These are phyloP conservation scores for Alligator mississippiensis DNA, from an alignment of 2,113 vertebrate genomes.

Conservation along the genomic window DNA sequence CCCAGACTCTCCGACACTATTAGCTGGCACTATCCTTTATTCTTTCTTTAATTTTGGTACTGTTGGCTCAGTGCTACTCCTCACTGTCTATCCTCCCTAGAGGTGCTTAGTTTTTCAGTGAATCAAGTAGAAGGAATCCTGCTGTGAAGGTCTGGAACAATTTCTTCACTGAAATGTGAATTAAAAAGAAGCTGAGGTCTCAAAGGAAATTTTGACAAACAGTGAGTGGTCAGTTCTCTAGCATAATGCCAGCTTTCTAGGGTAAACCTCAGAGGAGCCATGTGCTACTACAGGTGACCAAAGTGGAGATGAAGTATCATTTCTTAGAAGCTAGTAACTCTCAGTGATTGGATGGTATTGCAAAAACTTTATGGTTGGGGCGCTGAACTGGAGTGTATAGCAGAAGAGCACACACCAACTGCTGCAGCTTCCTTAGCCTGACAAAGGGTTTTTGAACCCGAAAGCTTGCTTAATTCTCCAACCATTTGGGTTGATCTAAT, in stretches of 20 bases:
- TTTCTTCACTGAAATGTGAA: neutral
- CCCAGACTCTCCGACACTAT: neutral
- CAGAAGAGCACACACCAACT: neutral
- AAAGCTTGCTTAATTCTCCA: too few species aligned
- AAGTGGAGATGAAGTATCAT: neutral
- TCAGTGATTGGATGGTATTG: neutral
- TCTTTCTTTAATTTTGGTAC: neutral
- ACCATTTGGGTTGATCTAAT: too few species aligned
- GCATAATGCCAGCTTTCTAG: neutral
- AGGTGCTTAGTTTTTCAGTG: too few species aligned
- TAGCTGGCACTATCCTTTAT: neutral
- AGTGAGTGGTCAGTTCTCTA: neutral
- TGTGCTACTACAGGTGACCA: neutral
- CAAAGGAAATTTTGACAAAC: neutral
- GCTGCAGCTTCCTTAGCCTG: neutral
- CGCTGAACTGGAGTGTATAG: neutral
- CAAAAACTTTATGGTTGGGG: neutral
- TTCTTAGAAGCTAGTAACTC: neutral
- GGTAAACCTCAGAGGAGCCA: neutral
- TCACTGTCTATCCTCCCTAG: too few species aligned
- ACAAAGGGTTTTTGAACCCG: too few species aligned
- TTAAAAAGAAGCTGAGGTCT: neutral
- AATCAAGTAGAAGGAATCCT: neutral
- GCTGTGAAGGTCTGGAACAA: neutral
- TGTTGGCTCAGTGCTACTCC: neutral